These are phyloP conservation scores for Sylvicapra grimmia DNA, from an alignment of 2,113 vertebrate genomes.

Conservation along the genomic window DNA sequence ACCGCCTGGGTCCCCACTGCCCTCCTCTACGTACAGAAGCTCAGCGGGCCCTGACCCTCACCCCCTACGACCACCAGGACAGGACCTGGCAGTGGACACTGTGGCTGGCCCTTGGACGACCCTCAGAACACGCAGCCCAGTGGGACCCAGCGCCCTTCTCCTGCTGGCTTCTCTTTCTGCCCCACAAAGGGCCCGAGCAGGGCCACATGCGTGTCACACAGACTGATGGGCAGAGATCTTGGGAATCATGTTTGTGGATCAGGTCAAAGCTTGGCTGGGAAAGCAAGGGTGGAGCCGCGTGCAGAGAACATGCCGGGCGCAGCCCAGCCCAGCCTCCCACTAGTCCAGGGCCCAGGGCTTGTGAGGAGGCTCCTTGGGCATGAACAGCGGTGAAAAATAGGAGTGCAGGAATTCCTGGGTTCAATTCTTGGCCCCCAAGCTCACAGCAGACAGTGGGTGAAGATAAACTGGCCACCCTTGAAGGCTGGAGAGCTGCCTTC, in stretches of 20 bases:
- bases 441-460: neutral
- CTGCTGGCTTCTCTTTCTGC: neutral
- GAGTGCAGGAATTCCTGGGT: neutral
- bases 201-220: accelerated
- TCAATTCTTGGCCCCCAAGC: neutral
- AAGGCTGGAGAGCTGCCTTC: neutral
- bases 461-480: neutral
- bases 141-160: accelerated
- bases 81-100: neutral
- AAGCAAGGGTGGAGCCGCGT: accelerated
- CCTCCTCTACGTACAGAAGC: neutral
- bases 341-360: too few species aligned
- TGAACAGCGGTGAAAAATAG: neutral
- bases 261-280: neutral
- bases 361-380: accelerated
- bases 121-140: accelerated
- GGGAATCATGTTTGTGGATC: neutral
- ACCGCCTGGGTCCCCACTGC: neutral
- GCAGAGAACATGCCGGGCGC: accelerated
- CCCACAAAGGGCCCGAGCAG: accelerated
- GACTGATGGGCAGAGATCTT: neutral
- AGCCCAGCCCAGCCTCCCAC: neutral
- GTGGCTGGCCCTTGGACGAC: accelerated
- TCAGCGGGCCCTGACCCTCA: neutral
- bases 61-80: too few species aligned